Evolutionary conservation across 2,888 invertebrate species (phyloP).

Genomic region (Keiferia lycopersicella): DNA sequence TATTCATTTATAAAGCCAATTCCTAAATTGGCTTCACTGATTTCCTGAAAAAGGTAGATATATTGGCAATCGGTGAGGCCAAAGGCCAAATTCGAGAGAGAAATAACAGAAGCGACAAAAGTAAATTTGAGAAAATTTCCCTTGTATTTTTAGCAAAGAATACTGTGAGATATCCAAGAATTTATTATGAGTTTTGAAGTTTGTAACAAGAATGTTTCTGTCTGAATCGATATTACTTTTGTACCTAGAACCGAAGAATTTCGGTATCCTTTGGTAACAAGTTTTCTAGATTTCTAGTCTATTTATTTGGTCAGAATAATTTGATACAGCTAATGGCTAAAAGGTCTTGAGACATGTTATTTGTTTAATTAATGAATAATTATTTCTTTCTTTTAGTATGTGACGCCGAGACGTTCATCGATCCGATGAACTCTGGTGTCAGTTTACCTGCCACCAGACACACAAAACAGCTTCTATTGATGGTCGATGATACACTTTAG

Average conservation of each 20-base stretch:
- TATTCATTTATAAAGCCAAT: no score
- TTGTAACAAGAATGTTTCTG: conserved; percentile 1
- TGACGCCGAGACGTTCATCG: no score
- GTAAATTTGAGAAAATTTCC: background rate
- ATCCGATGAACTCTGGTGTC: no score
- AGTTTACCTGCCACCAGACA: no score
- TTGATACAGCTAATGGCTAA: no score
- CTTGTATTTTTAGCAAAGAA: conserved; percentile 29
- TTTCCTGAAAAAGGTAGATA: background rate
- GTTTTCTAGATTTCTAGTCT: background rate
- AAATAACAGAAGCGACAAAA: background rate
- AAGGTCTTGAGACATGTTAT: no score
- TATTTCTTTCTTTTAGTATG: no score
- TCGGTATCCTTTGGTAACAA: background rate
- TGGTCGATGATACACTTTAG: no score
- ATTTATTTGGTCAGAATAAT: background rate
- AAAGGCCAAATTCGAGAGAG: background rate
- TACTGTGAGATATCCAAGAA: conserved; percentile 10
- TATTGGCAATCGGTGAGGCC: background rate
- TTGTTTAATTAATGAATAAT: no score
- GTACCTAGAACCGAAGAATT: no score
- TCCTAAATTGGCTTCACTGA: background rate
- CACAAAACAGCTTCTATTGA: no score
- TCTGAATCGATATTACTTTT: background rate
- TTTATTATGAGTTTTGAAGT: conserved; percentile 21